Percentiles rank a stretch among this genome's conserved stretches.
Conservation (phyloP, 2,113 vertebrate genomes). For the Gallinago media region DNA sequence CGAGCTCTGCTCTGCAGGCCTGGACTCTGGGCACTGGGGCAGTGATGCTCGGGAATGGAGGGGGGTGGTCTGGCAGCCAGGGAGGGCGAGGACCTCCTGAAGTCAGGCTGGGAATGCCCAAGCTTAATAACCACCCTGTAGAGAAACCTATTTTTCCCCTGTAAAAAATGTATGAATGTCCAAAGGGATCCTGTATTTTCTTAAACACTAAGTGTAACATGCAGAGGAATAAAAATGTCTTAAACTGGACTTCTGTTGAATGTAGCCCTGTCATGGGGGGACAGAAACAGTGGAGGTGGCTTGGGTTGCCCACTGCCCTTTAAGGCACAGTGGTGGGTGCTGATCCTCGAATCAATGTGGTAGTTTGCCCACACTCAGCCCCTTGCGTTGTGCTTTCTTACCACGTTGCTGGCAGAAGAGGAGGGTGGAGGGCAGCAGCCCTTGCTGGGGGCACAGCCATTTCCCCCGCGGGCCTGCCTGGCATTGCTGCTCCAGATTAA, state of each 20-base stretch:
- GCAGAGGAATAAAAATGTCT: slow-evolving; percentile 62
- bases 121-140: slow-evolving; percentile 20
- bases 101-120: not conserved
- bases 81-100: not conserved
- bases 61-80: not conserved
- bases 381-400: not conserved
- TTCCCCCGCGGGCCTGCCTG: not conserved
- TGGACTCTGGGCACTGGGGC: not conserved
- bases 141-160: slow-evolving; percentile 70
- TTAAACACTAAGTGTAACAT: slow-evolving; percentile 70
- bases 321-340: not conserved
- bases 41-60: not conserved
- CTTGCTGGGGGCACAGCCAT: not conserved
- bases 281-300: fast-evolving
- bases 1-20: slow-evolving; percentile 6
- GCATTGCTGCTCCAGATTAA: fast-evolving
- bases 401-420: not conserved
- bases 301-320: not conserved
- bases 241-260: slow-evolving; percentile 11
- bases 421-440: not conserved
- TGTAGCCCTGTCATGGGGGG: fast-evolving
- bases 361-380: not conserved
- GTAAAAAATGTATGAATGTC: slow-evolving; percentile 74
- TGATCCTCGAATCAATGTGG: not conserved
- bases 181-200: slow-evolving; percentile 80